Evolutionary conservation across 2,797 vertebrate species (phyloP), one percentile per base, ranked within the genome.

Genomic region (Margarornis squamiger): DNA sequence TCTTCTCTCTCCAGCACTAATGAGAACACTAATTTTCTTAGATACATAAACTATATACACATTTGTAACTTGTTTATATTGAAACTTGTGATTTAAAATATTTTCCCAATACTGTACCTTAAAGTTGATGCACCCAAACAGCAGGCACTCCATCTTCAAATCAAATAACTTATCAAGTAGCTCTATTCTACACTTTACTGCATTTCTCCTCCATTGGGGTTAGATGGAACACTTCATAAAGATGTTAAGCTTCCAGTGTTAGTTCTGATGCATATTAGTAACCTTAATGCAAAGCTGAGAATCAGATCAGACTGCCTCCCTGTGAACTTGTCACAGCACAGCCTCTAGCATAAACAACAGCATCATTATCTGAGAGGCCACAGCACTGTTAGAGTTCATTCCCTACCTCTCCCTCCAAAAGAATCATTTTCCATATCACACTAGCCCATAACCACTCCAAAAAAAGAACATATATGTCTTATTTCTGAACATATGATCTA

Each of bases 401-500:
- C 45, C n/a, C 34, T n/a, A 45, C 10, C 8, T 11, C 23, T 49
- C 14, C 7, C 14, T 39, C 29, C 0, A 0, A 43, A 65, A 77
- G 65, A n/a, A 26, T 4, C 2, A 12, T 57, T 70, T 82, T 72
- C 15, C 7, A 0, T n/a, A 38, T 14, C 26, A 34, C n/a, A 38
- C 12, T 49, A 17, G 45, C 30, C 20, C 32, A n/a, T 22, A 85
- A 61, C 18, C 6, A 54, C 27, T 61, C 46, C 30, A 61, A 65
- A 90, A 78, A 36, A 21, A 79, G 17, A 75, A 34, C 6, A 7
- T 14, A 55, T 10, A 24, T 0, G 5, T 13, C 38, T 55, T 61
- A 36, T 46, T 52, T 65, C 45, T 82, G 66, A 67, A 57, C 4
- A 12, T 32, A 12, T 15, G 46, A 51, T 12, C 32, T 67, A 62